Percentiles rank a stretch among this genome's conserved stretches.
phyloP scores from a whole-genome alignment of 1,140 invertebrate species.

The Mylabris phalerata region DNA sequence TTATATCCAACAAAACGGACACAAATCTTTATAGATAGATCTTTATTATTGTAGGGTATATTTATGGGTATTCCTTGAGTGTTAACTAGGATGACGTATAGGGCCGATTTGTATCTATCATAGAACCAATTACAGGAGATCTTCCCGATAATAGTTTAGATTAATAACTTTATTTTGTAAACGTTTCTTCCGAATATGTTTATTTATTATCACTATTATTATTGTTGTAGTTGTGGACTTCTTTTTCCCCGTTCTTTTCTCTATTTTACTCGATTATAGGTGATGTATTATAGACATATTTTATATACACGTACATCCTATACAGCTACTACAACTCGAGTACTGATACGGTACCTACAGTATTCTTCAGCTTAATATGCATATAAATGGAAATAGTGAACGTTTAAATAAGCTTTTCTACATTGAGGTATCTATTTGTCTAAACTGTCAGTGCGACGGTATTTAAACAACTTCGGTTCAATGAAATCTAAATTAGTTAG shows the following conservation, averaged over 20 bases:
- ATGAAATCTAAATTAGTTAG: too few relatives aligned
- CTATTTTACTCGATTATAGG: not conserved
- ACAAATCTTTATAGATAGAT: too few relatives aligned
- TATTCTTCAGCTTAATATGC: too few relatives aligned
- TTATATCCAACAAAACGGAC: not conserved
- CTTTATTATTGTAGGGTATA: not conserved
- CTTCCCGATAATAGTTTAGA: slow-evolving; percentile 31
- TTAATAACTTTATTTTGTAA: slow-evolving; percentile 33
- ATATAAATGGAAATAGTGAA: too few relatives aligned
- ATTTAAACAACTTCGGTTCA: too few relatives aligned
- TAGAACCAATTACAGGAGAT: slow-evolving; percentile 30
- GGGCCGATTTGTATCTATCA: slow-evolving; percentile 31
- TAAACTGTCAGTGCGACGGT: too few relatives aligned
- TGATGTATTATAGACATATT: slow-evolving; percentile 9
- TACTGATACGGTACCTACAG: too few relatives aligned
- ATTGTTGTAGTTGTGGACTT: not conserved
- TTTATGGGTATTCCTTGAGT: slow-evolving; percentile 1
- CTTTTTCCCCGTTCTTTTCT: not conserved
- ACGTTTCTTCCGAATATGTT: slow-evolving; percentile 6
- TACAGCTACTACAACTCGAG: not conserved
- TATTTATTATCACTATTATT: not conserved
- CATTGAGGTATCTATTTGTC: too few relatives aligned
- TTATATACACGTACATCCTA: slow-evolving; percentile 1
- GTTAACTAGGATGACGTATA: slow-evolving; percentile 25
- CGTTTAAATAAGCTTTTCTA: too few relatives aligned